Base-by-base conservation (phyloP, 2,113 vertebrate genomes). In the Stictonetta naevosa region DNA sequence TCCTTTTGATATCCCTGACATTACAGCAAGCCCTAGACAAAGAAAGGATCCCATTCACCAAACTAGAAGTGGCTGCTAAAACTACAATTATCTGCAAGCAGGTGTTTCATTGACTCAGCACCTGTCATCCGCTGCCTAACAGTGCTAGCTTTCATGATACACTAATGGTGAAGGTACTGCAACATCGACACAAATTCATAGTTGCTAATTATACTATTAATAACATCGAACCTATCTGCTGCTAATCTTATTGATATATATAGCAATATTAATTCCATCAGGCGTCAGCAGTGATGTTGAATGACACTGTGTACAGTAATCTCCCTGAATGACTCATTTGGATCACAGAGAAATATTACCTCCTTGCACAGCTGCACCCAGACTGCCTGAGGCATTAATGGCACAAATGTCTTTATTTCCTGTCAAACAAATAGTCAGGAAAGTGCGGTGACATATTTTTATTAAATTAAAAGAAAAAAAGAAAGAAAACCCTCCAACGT, bases 211-310 rank as follows among this genome's bases (percentile, higher is more conserved):
- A 93, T 10, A 38, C 75, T 85, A 82, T 86, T 95, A 96, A 93
- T 96, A 95, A 90, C 64, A 79, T 29, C 19, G 25, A 95, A 63
- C 40, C 69, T 96, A 67, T 84, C 71, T 92, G 79, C 86, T 80
- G 48, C 83, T 94, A 78, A 94, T 90, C 56, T 84, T 90, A 87
- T 83, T 94, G 95, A 93, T 91, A 93, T 86, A 93, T 96, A 94
- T 90, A 92, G 93, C 33, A 56, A 53, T 67, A 95, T 93, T 95
- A 91, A 95, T 66, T 89, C 88, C 77, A 86, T 38, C 52, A 82
- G 88, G 80, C 20, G 2, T 92, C 95, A 93, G 78, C 78, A 81
- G 79, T 53, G 90, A 73, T 93, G 92, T 8, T 79, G 92, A 96
- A 82, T 91, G 95, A 93, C 94, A 91, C 52, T 6, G 34, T n/a